A percentile compares a stretch with the other conserved stretches of the same genome.
These are phyloP conservation scores for Chunga burmeisteri DNA, from an alignment of 2,113 vertebrate species.

Conservation along the genomic window DNA sequence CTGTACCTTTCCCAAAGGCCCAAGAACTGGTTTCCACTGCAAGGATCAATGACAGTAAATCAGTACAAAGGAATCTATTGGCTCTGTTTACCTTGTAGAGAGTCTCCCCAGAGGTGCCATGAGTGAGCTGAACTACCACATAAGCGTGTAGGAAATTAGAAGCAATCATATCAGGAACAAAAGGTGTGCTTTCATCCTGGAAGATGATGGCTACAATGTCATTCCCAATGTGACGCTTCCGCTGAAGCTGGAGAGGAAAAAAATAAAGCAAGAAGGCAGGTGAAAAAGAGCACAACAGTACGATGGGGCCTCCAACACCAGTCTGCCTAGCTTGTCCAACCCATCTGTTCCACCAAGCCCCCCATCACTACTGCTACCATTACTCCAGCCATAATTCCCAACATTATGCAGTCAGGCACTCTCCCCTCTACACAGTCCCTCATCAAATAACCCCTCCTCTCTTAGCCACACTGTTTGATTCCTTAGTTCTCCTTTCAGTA, in stretches of 20 bases:
- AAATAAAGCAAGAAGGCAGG: neutral
- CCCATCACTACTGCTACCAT: neutral
- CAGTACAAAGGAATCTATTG: neutral
- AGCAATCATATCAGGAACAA: conserved; percentile 86
- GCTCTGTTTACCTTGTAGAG: conserved; percentile 67
- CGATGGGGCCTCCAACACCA: neutral
- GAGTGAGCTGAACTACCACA: conserved; percentile 81
- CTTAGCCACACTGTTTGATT: neutral
- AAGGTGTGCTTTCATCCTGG: conserved; percentile 86
- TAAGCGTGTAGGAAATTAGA: conserved; percentile 92
- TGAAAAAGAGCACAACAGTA: neutral
- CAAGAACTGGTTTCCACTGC: neutral
- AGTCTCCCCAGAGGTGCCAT: conserved; percentile 56
- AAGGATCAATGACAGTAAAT: neutral
- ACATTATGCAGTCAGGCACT: neutral
- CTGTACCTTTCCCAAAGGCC: neutral
- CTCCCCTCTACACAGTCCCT: neutral
- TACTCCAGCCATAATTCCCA: neutral
- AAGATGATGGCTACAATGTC: conserved; percentile 90
- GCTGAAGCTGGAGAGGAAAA: conserved; percentile 80
- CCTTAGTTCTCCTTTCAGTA: neutral
- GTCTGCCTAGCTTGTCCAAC: neutral
- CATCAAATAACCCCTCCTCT: neutral
- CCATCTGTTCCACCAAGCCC: neutral
- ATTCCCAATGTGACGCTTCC: conserved; percentile 92